phyloP scores from a whole-genome alignment of 2,888 invertebrate species.

The Euspilapteryx auroguttella region DNA sequence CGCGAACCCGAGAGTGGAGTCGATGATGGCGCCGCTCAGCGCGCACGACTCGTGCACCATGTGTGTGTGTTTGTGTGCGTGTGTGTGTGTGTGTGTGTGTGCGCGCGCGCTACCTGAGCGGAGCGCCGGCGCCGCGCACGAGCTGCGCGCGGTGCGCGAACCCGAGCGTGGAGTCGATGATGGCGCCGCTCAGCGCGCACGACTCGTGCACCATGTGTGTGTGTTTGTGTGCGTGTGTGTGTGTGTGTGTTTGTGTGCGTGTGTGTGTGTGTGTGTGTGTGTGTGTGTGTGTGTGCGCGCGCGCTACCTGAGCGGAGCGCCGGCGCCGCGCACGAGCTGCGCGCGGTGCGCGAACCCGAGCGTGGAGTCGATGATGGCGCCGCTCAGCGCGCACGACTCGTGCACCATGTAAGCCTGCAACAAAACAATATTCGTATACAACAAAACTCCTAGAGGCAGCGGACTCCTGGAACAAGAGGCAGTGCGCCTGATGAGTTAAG shows the following conservation, averaged over 20 bases:
- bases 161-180: constrained; percentile 84
- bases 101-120: constrained; percentile 43
- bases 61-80: too few relatives aligned
- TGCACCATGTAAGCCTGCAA: constrained; percentile 79
- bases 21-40: constrained; percentile 80
- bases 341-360: constrained; percentile 82
- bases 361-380: constrained; percentile 79
- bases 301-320: constrained; percentile 48
- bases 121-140: constrained; percentile 60
- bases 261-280: too few relatives aligned
- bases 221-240: too few relatives aligned
- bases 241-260: too few relatives aligned
- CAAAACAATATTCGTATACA: not conserved
- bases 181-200: constrained; percentile 77
- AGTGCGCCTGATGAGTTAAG: too few relatives aligned
- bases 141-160: constrained; percentile 75
- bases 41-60: constrained; percentile 89
- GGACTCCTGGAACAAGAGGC: too few relatives aligned
- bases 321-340: constrained; percentile 61
- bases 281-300: too few relatives aligned
- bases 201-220: constrained; percentile 84
- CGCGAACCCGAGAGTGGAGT: constrained; percentile 85
- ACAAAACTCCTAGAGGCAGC: too few relatives aligned
- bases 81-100: too few relatives aligned
- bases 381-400: constrained; percentile 83